These are phyloP conservation scores for Microcebus jonahi DNA, from an alignment of 2,113 vertebrate species.

Conservation along the genomic window DNA sequence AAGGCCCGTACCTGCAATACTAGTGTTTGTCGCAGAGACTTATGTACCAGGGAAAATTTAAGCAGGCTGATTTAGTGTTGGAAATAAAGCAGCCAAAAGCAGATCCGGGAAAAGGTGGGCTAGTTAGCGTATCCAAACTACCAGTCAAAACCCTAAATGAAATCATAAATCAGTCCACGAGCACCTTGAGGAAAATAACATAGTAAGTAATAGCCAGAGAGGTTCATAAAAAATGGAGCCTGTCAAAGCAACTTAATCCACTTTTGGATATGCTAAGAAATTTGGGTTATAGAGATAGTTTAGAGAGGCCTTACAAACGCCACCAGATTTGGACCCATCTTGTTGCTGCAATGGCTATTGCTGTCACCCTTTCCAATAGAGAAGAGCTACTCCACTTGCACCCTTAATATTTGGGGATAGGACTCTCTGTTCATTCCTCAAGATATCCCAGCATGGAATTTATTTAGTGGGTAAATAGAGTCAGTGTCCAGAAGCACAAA, in stretches of 20 bases:
- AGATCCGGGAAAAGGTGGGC: conserved; percentile 52
- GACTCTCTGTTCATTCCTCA: not conserved
- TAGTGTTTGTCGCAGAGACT: conserved; percentile 72
- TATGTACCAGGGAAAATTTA: conserved; percentile 73
- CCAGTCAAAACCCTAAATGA: conserved; percentile 69
- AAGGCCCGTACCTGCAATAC: conserved; percentile 56
- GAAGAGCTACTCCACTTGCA: conserved; percentile 17
- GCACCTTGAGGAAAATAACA: conserved; percentile 79
- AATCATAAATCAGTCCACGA: conserved; percentile 72
- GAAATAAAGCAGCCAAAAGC: conserved; percentile 71
- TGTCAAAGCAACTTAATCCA: conserved; percentile 74
- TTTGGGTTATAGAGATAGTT: conserved; percentile 1
- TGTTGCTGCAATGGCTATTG: not conserved
- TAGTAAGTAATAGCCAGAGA: conserved; percentile 73
- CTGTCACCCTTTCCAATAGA: not conserved
- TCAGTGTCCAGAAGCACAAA: conserved; percentile 36
- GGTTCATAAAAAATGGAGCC: conserved; percentile 71
- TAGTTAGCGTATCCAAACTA: conserved; percentile 71
- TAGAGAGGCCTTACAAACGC: not conserved
- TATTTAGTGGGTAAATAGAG: not conserved
- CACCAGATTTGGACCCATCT: not conserved
- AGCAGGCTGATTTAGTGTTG: conserved; percentile 70
- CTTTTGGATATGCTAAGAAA: conserved; percentile 68
- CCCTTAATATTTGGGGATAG: not conserved
- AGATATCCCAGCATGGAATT: conserved; percentile 26